Evolutionary conservation across 2,888 invertebrate genomes (phyloP).

Genomic region (Epistrophe eligans): DNA sequence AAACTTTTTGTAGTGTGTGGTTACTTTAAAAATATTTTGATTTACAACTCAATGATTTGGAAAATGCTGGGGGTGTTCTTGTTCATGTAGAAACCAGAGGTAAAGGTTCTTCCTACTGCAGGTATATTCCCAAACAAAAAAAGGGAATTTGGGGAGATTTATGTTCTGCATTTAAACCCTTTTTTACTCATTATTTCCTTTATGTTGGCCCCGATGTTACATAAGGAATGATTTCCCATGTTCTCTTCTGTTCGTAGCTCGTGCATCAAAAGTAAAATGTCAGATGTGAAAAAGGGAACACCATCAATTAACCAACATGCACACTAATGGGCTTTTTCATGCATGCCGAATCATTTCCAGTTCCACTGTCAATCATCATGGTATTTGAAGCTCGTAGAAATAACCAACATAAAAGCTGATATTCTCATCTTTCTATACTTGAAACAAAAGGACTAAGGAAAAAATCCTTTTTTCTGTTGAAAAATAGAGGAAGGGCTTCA

Average conservation of each 20-base stretch:
- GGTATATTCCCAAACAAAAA: neutral
- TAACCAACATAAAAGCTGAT: neutral
- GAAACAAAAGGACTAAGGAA: neutral
- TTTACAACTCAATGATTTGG: constrained; percentile 70
- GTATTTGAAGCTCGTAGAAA: constrained; percentile 11
- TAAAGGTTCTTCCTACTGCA: neutral
- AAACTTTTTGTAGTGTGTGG: constrained; percentile 35
- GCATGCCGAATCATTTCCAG: constrained; percentile 40
- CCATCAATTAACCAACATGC: constrained; percentile 35
- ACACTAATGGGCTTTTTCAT: constrained; percentile 31
- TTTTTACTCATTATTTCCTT: constrained; percentile 5
- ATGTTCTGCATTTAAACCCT: constrained; percentile 7
- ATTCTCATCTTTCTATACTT: neutral
- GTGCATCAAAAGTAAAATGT: constrained; percentile 7
- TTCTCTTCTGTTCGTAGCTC: neutral
- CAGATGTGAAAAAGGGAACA: constrained; percentile 19
- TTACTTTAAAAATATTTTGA: constrained; percentile 63
- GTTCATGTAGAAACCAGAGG: constrained; percentile 47
- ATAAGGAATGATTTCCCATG: neutral
- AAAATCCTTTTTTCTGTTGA: neutral
- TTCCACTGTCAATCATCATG: constrained; percentile 54
- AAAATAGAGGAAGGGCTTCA: neutral
- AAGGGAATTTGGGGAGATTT: constrained; percentile 16
- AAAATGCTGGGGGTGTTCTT: constrained; percentile 46
- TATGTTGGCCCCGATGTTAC: constrained; percentile 5